Base-by-base conservation (phyloP, 1,140 invertebrate genomes). In the Nymphalis io region DNA sequence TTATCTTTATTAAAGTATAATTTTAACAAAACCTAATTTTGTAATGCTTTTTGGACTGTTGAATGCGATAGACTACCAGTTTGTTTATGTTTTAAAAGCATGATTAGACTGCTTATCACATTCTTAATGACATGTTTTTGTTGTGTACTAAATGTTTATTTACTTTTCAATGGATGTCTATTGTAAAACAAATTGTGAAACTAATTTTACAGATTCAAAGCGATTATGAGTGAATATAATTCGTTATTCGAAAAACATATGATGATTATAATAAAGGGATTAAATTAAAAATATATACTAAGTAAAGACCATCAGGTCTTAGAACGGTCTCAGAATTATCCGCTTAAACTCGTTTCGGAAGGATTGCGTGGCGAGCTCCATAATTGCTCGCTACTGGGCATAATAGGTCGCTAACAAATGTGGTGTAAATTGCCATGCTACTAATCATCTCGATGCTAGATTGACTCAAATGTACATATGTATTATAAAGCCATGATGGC, bases 341-440 rank as follows among this genome's bases (percentile, higher is more conserved):
- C 23, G 46, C 46, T 33, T 57, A 64, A 64, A 64, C 62, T 27
- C 33, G 61, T 63, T 63, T 42, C 16, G 61, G 13, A 38, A 5
- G 46, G 60, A 53, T 74, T 71, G 68, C 70, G 73, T 76, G 74
- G 72, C 58, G 74, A 51, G 72, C 58, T 67, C 73, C 69, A 71
- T 87, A 87, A 87, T 87, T 84, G 66, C 21, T 21, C 53, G 83
- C 81, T 85, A 85, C 83, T 73, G 83, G 78, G 21, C 76, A 81
- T 87, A 83, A 84, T 82, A 81, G 80, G 78, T 62, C 63, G 75
- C 77, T 84, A 83, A 83, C 84, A 84, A 87, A 87, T 85, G 79
- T 87, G 76, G 78, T 84, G 82, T 78, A 77, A 87, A 87, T 84
- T 83, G 79, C 70, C 75, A 69, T 65, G 40, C 42, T 23, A 20